Percentiles rank a stretch among this genome's conserved stretches.
Conservation (phyloP, 1,140 invertebrate genomes). For the Drosophila mojavensis region DNA sequence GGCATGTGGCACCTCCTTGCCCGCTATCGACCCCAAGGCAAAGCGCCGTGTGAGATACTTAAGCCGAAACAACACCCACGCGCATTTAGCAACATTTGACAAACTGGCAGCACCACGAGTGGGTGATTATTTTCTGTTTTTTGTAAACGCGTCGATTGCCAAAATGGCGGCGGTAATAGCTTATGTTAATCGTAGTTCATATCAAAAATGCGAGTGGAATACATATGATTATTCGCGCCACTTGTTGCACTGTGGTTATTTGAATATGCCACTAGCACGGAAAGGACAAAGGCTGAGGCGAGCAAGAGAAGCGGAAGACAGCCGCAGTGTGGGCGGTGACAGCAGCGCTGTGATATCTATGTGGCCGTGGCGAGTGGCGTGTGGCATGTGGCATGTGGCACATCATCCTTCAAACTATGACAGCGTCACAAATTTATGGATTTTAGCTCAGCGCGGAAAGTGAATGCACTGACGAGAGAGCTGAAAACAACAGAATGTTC, state of each 20-base stretch:
- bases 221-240: constrained; percentile 4
- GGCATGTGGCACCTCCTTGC: not conserved
- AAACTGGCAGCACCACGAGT: constrained; percentile 16
- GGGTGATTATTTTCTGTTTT: constrained; percentile 1
- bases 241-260: constrained; percentile 60
- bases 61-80: constrained; percentile 58
- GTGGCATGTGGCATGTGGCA: constrained; percentile 33
- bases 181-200: constrained; percentile 37
- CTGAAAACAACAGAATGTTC: constrained; percentile 18
- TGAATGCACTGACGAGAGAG: constrained; percentile 28
- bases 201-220: not conserved
- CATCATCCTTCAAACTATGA: constrained; percentile 66
- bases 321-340: constrained; percentile 19
- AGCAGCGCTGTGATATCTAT: not conserved
- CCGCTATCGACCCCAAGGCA: constrained; percentile 11
- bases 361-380: constrained; percentile 40
- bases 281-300: constrained; percentile 36
- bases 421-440: constrained; percentile 64
- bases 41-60: constrained; percentile 42
- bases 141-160: constrained; percentile 19
- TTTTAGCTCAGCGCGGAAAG: constrained; percentile 45
- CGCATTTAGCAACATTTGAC: constrained; percentile 48
- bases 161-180: constrained; percentile 68
- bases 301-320: constrained; percentile 35
- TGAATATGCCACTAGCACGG: constrained; percentile 10